phyloP scores from a whole-genome alignment of 2,888 invertebrate genomes.

The Papilio elwesi region DNA sequence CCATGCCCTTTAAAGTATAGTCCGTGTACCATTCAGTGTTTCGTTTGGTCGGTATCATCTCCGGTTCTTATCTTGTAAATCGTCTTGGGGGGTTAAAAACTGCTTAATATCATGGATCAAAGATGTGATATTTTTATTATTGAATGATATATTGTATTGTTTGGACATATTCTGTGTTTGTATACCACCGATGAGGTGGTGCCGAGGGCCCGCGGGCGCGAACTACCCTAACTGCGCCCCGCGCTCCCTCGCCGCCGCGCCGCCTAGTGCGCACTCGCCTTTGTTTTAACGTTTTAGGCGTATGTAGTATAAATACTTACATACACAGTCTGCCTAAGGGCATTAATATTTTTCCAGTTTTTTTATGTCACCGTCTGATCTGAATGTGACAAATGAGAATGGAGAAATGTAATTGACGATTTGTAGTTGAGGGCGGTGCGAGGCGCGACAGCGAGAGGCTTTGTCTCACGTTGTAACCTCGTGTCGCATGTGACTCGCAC shows the following conservation, averaged over 20 bases:
- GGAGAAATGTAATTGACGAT: too few species aligned
- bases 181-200: constrained; percentile 39
- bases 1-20: constrained; percentile 61
- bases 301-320: too few species aligned
- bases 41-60: constrained; percentile 34
- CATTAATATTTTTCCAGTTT: too few species aligned
- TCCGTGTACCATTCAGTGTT: constrained; percentile 50
- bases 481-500: constrained; percentile 19
- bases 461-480: not conserved
- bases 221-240: constrained; percentile 3
- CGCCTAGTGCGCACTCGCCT: not conserved
- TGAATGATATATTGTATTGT: constrained; percentile 64
- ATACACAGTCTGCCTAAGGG: too few species aligned
- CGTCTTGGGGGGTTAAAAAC: constrained; percentile 65
- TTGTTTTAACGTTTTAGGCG: too few species aligned
- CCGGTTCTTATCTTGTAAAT: constrained; percentile 27
- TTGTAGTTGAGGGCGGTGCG: not conserved
- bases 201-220: not conserved
- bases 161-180: constrained; percentile 43
- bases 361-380: too few species aligned
- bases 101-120: constrained; percentile 78
- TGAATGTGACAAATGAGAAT: too few species aligned
- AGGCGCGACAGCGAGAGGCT: not conserved
- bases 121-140: constrained; percentile 80
- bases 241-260: not conserved